These are phyloP conservation scores for Latheticus oryzae DNA, from an alignment of 2,888 invertebrate genomes.

Conservation along the genomic window DNA sequence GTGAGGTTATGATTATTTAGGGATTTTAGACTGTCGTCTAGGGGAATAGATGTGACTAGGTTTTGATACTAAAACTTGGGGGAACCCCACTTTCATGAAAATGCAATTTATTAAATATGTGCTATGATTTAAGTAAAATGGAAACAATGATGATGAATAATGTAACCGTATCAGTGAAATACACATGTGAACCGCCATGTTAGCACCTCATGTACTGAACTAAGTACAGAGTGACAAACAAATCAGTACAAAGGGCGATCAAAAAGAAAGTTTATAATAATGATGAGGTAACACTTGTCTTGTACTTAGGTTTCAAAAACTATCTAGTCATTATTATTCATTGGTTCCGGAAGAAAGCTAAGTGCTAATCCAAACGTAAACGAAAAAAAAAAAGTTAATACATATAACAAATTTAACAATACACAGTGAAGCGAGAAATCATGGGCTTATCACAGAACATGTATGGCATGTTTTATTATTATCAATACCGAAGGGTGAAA, in stretches of 20 bases:
- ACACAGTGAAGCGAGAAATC: slow-evolving; percentile 46
- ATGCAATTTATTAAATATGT: slow-evolving; percentile 52
- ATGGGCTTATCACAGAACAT: slow-evolving; percentile 53
- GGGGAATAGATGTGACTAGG: too few relatives aligned
- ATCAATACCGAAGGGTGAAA: slow-evolving; percentile 43
- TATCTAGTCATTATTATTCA: slow-evolving; percentile 45
- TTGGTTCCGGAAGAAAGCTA: slow-evolving; percentile 47
- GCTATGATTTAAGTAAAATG: slow-evolving; percentile 50
- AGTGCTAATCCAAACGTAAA: slow-evolving; percentile 44
- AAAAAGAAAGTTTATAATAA: slow-evolving; percentile 45
- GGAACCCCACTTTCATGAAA: slow-evolving; percentile 49
- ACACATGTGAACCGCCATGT: slow-evolving; percentile 45
- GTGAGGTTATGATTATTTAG: too few relatives aligned
- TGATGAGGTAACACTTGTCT: slow-evolving; percentile 53
- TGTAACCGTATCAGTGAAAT: slow-evolving; percentile 43
- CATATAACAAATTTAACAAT: slow-evolving; percentile 44
- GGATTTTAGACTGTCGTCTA: too few relatives aligned
- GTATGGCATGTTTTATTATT: slow-evolving; percentile 51
- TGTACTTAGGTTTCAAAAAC: slow-evolving; percentile 52
- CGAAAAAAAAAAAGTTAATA: slow-evolving; percentile 39
- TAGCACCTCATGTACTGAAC: slow-evolving; percentile 45
- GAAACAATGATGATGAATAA: slow-evolving; percentile 46
- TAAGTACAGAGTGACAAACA: slow-evolving; percentile 42
- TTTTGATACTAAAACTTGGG: too few relatives aligned
- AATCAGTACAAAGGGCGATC: slow-evolving; percentile 45